phyloP scores from a whole-genome alignment of 2,888 invertebrate genomes.

The Trachelus iudaicus region DNA sequence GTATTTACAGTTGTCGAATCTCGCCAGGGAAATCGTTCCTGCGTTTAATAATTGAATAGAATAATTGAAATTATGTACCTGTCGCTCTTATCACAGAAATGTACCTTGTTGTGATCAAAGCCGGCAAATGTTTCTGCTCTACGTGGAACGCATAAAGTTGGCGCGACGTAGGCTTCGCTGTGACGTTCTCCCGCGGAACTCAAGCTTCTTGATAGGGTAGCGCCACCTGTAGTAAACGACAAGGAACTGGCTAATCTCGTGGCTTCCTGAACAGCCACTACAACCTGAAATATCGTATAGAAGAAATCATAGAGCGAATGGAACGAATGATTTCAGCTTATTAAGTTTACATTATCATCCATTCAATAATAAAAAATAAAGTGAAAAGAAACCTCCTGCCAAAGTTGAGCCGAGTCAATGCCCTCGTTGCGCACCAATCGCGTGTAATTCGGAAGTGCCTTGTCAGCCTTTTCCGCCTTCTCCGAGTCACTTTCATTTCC shows the following conservation, averaged over 20 bases:
- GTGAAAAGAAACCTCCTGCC: constrained; percentile 77
- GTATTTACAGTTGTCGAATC: constrained; percentile 49
- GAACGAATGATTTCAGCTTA: no score
- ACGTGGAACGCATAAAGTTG: constrained; percentile 80
- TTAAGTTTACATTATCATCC: background rate
- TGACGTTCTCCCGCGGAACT: constrained; percentile 95
- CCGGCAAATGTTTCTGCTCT: constrained; percentile 97
- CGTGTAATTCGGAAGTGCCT: constrained; percentile 75
- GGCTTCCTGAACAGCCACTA: constrained; percentile 72
- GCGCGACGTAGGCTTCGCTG: constrained; percentile 85
- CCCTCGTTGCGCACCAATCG: constrained; percentile 79
- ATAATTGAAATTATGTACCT: background rate
- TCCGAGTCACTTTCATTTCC: constrained; percentile 54
- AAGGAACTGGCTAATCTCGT: constrained; percentile 79
- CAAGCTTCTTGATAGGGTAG: constrained; percentile 87
- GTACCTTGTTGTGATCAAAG: constrained; percentile 75
- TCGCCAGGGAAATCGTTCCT: constrained; percentile 58
- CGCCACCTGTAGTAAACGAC: constrained; percentile 74
- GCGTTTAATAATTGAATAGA: background rate
- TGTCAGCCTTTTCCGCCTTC: constrained; percentile 38
- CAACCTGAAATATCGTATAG: constrained; percentile 39
- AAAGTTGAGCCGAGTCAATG: constrained; percentile 80
- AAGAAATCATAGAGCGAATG: no score
- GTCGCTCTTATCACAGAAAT: background rate
- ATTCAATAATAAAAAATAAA: constrained; percentile 2